Evolutionary conservation across 2,888 invertebrate genomes (phyloP).

Genomic region (Chorisops tibialis): DNA sequence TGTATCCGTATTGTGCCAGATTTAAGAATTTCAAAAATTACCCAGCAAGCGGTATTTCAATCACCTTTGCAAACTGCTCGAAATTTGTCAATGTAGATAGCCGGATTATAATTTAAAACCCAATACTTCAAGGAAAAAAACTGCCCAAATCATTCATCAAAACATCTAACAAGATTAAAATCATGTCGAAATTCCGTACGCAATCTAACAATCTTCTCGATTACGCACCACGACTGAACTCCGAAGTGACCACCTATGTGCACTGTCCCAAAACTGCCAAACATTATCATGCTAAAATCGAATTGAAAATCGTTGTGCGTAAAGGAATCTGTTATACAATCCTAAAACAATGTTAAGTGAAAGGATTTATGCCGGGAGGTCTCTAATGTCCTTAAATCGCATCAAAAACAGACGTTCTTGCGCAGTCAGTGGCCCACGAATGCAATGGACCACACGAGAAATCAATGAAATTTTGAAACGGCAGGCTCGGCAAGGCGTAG

Average conservation of each 20-base stretch:
- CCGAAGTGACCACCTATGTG: constrained; percentile 14
- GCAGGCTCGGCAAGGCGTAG: constrained; percentile 1
- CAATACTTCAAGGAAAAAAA: too few relatives aligned
- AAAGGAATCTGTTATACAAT: constrained; percentile 29
- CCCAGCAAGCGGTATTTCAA: too few relatives aligned
- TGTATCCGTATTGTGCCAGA: too few relatives aligned
- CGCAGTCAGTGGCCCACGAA: neutral
- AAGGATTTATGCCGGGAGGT: constrained; percentile 28
- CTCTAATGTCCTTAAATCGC: constrained; percentile 16
- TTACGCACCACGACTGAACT: neutral
- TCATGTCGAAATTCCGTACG: too few relatives aligned
- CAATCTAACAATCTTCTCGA: too few relatives aligned
- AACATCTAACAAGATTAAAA: too few relatives aligned
- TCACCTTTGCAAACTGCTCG: too few relatives aligned
- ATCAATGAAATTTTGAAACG: constrained; percentile 13
- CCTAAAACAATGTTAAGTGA: constrained; percentile 26
- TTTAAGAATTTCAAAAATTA: too few relatives aligned
- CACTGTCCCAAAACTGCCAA: constrained; percentile 8
- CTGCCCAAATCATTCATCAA: too few relatives aligned
- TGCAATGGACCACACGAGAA: constrained; percentile 22
- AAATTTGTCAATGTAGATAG: too few relatives aligned
- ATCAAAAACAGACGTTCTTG: constrained; percentile 1
- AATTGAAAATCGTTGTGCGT: constrained; percentile 18
- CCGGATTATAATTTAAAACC: too few relatives aligned
- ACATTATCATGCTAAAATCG: constrained; percentile 4